Base-by-base conservation (phyloP, 1,140 invertebrate genomes). In the Lepidurus apus region DNA sequence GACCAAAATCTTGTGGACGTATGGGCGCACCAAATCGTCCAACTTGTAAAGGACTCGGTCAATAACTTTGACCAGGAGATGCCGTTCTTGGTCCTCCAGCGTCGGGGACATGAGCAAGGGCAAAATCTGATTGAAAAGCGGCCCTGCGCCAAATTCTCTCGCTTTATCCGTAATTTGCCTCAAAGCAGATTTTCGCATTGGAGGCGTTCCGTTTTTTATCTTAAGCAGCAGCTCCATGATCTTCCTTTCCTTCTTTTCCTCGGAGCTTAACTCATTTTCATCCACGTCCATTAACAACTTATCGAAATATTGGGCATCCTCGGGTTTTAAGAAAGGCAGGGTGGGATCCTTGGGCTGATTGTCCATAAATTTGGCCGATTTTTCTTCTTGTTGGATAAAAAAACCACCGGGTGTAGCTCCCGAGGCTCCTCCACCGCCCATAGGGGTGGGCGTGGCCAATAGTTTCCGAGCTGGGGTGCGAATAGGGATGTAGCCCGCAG, bases 271-370 rank as follows among this genome's bases (percentile, higher is more conserved):
- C 0, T 91, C 88, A 83, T 98, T 96, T 87, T 99, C 98, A 85
- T 99, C 98, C 9, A 99, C 97, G 85, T 99, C 98, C 45, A 88
- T 88, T 74, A 99, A 86, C 43, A 99, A 87, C 87, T 99, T 99
- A 85, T 99, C 98, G 86, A 99, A 99, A 87, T 99, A 99, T 86
- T 99, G 98, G 42, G 98, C 96, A 88, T 99, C 98, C 87, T 99
- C 98, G 0, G 98, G 98, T 85, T 99, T 99, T 90, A 99, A 93
- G 84, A 99, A 97, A 21, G 98, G 98, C 77, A 99, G 87, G 87
- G 99, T 98, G 45, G 90, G 91, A 74, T 89, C 90, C 85, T 98
- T 98, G 0, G 98, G 98, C 85, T 99, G 98, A 84, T 96, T 95
- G 83, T 99, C 97, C 74, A 98, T 90, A 83, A 96, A 93, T 84